Percentiles rank a stretch among this genome's conserved stretches.
These are phyloP conservation scores for Mellilla xanthometata DNA, from an alignment of 2,888 invertebrate species.

Conservation along the genomic window DNA sequence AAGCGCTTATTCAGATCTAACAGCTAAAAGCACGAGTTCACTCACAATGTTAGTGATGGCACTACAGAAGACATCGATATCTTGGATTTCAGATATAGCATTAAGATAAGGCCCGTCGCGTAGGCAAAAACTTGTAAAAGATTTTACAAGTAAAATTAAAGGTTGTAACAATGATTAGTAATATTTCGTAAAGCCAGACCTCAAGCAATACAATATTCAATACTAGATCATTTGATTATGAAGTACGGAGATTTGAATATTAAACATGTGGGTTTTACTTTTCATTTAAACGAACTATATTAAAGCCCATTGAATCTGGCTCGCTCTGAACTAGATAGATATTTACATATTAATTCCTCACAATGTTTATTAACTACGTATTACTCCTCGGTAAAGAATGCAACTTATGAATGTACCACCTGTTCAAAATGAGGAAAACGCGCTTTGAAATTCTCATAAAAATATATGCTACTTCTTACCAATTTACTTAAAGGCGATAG, in stretches of 20 bases:
- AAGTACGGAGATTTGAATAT: conserved; percentile 10
- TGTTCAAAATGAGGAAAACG: not conserved
- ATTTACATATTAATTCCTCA: conserved; percentile 4
- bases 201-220: conserved; percentile 1
- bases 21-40: too few species aligned
- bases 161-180: too few species aligned
- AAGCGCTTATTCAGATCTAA: too few species aligned
- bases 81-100: too few species aligned
- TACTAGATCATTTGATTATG: conserved; percentile 16
- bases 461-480: too few species aligned
- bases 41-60: too few species aligned
- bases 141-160: too few species aligned
- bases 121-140: too few species aligned
- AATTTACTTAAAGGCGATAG: too few species aligned
- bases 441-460: too few species aligned
- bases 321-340: conserved; percentile 1
- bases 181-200: not conserved
- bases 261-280: conserved; percentile 11
- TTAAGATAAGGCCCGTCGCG: too few species aligned
- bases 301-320: not conserved
- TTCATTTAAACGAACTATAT: conserved; percentile 11
- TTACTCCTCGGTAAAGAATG: not conserved
- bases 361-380: not conserved
- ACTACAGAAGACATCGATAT: too few species aligned
- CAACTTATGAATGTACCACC: not conserved